Percentiles rank a stretch among this genome's conserved stretches.
These are phyloP conservation scores for Micromesistius poutassou DNA, from an alignment of 2,797 vertebrate genomes.

Conservation along the genomic window DNA sequence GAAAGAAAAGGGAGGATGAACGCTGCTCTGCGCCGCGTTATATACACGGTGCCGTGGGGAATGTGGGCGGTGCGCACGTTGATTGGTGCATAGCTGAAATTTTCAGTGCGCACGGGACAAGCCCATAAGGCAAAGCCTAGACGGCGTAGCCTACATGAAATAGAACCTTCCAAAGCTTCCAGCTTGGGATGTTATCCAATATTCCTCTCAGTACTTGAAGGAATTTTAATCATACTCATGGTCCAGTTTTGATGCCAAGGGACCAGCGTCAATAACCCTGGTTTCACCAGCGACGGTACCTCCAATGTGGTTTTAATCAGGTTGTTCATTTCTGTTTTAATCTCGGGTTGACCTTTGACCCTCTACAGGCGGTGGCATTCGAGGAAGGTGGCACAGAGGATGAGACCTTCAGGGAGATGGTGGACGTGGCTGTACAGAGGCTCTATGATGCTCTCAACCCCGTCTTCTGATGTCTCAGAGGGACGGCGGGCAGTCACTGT, in stretches of 20 bases:
- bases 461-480: slow-evolving; percentile 50
- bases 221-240: background rate
- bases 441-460: slow-evolving; percentile 89
- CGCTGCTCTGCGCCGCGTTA: too few species aligned
- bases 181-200: background rate
- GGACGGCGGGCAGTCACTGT: background rate
- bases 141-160: too few species aligned
- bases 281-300: background rate
- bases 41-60: too few species aligned
- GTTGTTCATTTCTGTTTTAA: background rate
- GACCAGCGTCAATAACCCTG: background rate
- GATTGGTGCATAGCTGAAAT: too few species aligned
- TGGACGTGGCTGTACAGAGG: slow-evolving; percentile 87
- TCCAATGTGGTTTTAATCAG: background rate
- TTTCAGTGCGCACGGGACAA: too few species aligned
- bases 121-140: too few species aligned
- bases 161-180: too few species aligned
- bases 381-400: slow-evolving; percentile 83
- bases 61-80: too few species aligned
- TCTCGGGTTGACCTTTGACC: background rate
- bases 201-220: background rate
- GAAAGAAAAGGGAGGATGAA: too few species aligned
- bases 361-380: slow-evolving; percentile 77
- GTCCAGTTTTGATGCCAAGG: background rate
- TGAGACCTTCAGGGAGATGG: slow-evolving; percentile 88